Evolutionary conservation across 2,113 vertebrate genomes (phyloP).

Genomic region (Apteryx owenii): DNA sequence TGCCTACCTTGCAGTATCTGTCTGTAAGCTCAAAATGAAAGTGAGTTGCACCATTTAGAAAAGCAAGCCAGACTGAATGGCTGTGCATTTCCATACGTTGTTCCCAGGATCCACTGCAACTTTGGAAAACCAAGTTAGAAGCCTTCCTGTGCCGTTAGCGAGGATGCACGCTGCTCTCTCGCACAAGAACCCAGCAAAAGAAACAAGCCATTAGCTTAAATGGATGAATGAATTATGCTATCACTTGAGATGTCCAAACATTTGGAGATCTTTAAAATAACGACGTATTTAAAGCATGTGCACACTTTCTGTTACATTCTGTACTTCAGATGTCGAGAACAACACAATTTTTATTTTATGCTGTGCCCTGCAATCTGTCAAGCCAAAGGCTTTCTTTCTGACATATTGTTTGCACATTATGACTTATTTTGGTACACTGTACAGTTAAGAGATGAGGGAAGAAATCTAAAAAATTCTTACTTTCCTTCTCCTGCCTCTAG

Average conservation of each 20-base stretch:
- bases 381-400: conserved; percentile 12
- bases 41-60: not conserved
- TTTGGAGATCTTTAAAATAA: conserved; percentile 3
- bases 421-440: not conserved
- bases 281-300: not conserved
- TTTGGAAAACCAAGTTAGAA: not conserved
- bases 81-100: not conserved
- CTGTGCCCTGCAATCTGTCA: not conserved
- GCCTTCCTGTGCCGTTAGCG: not conserved
- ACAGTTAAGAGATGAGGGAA: not conserved
- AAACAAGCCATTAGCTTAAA: not conserved
- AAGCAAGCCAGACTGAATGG: not conserved
- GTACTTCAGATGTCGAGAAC: not conserved
- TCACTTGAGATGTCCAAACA: not conserved
- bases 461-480: not conserved
- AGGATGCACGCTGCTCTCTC: not conserved
- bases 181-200: not conserved
- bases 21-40: not conserved
- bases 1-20: fast-evolving
- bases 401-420: not conserved
- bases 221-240: not conserved
- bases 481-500: not conserved
- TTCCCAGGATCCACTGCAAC: not conserved
- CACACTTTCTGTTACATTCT: not conserved
- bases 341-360: not conserved